These are phyloP conservation scores for Rambutsinella grinnellia DNA, from an alignment of 2,888 invertebrate species.

Conservation along the genomic window DNA sequence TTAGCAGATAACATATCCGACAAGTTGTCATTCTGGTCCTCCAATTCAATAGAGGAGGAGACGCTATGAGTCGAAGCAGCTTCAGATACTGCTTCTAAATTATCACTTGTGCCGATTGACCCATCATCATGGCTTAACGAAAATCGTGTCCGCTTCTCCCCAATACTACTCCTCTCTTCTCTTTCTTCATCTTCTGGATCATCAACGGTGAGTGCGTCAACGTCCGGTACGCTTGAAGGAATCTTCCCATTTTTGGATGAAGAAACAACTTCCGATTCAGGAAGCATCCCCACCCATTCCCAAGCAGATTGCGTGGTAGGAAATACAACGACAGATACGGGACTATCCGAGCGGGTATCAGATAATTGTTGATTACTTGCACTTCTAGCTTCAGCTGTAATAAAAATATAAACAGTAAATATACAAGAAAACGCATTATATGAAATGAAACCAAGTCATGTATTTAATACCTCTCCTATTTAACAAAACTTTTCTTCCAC, in stretches of 20 bases:
- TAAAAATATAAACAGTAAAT: not conserved
- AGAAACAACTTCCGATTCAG: conserved; percentile 70
- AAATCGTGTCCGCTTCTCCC: conserved; percentile 75
- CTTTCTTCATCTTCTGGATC: conserved; percentile 66
- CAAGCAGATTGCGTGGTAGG: conserved; percentile 75
- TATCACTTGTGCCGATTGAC: conserved; percentile 89
- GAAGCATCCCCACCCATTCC: conserved; percentile 77
- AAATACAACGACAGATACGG: conserved; percentile 76
- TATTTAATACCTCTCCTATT: conserved; percentile 49
- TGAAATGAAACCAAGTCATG: no score
- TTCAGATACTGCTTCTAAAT: conserved; percentile 94
- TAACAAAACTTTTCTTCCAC: conserved; percentile 57
- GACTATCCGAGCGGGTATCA: conserved; percentile 17
- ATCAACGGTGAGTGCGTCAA: conserved; percentile 47
- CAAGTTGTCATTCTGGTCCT: conserved; percentile 87
- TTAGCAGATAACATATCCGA: conserved; percentile 98
- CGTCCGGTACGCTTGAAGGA: conserved; percentile 49
- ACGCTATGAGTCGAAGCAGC: conserved; percentile 96
- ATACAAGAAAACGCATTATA: not conserved
- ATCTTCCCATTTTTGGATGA: conserved; percentile 41
- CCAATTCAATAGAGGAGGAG: conserved; percentile 84
- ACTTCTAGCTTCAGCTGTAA: conserved; percentile 10
- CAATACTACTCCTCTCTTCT: conserved; percentile 62
- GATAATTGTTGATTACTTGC: conserved; percentile 10
- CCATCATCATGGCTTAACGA: conserved; percentile 92